Percentiles rank a stretch among this genome's conserved stretches.
These are phyloP conservation scores for Pelecanus crispus DNA, from an alignment of 2,113 vertebrate species.

Conservation along the genomic window DNA sequence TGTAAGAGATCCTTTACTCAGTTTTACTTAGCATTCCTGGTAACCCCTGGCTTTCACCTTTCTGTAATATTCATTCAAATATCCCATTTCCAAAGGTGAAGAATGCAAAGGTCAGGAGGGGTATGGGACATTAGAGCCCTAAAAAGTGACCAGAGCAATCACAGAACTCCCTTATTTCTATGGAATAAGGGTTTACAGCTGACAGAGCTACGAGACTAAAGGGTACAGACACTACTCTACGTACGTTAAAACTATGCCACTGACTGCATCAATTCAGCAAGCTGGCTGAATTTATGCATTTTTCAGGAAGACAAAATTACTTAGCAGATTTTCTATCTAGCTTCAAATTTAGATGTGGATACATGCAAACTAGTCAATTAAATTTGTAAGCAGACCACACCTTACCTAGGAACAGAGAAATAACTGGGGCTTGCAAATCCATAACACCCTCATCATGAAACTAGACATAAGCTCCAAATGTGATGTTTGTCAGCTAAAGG, in stretches of 20 bases:
- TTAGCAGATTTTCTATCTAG: not conserved
- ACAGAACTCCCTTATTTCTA: not conserved
- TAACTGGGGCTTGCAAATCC: not conserved
- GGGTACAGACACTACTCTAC: not conserved
- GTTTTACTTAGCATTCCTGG: not conserved
- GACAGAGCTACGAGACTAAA: not conserved
- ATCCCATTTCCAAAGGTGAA: not conserved
- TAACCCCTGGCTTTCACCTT: not conserved
- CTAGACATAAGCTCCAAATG: not conserved
- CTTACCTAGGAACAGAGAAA: not conserved
- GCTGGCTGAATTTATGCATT: not conserved
- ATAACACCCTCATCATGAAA: not conserved
- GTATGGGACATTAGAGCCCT: not conserved
- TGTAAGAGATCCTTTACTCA: not conserved
- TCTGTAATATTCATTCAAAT: not conserved
- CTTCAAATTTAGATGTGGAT: not conserved
- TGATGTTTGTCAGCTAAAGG: not conserved
- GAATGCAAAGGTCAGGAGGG: not conserved
- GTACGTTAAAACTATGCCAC: not conserved
- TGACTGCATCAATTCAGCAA: not conserved
- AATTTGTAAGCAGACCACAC: not conserved
- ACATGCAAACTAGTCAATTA: not conserved
- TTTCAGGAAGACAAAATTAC: not conserved
- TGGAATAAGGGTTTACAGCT: not conserved
- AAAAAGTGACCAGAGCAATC: not conserved